Evolutionary conservation across 23 tunicate species (phyloP).

Genomic region (Styela clava): DNA sequence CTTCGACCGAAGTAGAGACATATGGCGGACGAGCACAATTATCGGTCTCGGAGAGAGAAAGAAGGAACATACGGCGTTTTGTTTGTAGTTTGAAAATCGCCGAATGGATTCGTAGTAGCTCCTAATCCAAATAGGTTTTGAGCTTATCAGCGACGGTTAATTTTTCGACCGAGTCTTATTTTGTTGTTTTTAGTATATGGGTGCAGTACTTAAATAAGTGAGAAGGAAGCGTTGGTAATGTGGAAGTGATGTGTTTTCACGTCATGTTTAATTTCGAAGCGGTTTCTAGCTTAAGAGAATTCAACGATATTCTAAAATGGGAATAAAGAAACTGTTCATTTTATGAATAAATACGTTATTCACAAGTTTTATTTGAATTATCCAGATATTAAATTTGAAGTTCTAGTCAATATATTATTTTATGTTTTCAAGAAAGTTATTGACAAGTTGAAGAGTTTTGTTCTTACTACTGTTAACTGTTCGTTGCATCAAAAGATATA

Average conservation of each 20-base stretch:
- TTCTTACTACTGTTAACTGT: background rate
- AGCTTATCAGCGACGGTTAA: background rate
- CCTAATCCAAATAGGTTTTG: background rate
- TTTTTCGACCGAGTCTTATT: too few relatives aligned
- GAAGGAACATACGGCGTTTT: background rate
- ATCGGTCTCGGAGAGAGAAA: background rate
- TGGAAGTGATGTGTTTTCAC: too few relatives aligned
- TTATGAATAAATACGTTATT: too few relatives aligned
- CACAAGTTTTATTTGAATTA: too few relatives aligned
- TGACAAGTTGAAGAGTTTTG: background rate
- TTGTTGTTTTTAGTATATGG: too few relatives aligned
- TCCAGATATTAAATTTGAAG: background rate
- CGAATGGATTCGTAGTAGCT: background rate
- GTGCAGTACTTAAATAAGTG: too few relatives aligned
- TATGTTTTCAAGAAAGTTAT: background rate
- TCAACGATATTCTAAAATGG: too few relatives aligned
- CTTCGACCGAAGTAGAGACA: conserved; percentile 2
- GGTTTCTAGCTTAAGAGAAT: too few relatives aligned
- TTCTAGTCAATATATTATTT: background rate
- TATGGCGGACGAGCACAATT: conserved; percentile 15
- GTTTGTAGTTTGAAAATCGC: background rate
- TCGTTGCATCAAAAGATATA: background rate
- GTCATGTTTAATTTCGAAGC: too few relatives aligned
- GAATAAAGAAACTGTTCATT: too few relatives aligned
- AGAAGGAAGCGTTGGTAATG: too few relatives aligned